Evolutionary conservation across 2,113 vertebrate genomes (phyloP), one percentile per base, ranked within the genome.

Genomic region (Halichoeres trimaculatus): DNA sequence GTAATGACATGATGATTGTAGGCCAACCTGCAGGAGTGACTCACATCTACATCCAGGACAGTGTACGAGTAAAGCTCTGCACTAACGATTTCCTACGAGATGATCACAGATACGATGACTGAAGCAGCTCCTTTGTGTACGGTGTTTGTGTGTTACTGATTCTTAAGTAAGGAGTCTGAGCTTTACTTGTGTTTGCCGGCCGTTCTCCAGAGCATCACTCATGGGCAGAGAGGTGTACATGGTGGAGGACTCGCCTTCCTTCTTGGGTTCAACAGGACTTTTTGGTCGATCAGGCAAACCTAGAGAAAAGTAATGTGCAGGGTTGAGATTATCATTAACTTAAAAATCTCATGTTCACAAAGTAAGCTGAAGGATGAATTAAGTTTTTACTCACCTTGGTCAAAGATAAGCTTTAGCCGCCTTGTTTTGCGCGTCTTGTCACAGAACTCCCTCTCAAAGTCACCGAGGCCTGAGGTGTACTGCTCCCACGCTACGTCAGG

Each of bases 401-500:
- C 98, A 82, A 98, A 99, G 87, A 98, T 97, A 74, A 99, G 92
- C 88, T 98, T 96, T 67, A 97, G 93, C 85, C 93, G 94, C 81
- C 98, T 94, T 69, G 96, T 98, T 90, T 98, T 97, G 67, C 96
- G 96, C 85, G 98, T 99, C 85, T 96, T 95, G 89, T 99, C 96
- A 51, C 94, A 97, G 89, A 98, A 96, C 85, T 99, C 98, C 87
- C 95, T 95, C 90, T 98, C 96, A 75, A 99, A 99, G 82, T 98
- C 96, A 6, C 96, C 95, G 61, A 98, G 95, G 80, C 96, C 97
- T 64, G 93, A 96, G 62, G 98, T 99, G 91, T 99, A 99, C 89
- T 99, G 97, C 91, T 98, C 98, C 98, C 98, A 99, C 4, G 95
- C 88, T 41, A 99, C 94, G 56, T 98, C 96, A 19, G 98, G 98